Evolutionary conservation across 2,888 invertebrate genomes (phyloP).

Genomic region (Mesorhabditis sp.): DNA sequence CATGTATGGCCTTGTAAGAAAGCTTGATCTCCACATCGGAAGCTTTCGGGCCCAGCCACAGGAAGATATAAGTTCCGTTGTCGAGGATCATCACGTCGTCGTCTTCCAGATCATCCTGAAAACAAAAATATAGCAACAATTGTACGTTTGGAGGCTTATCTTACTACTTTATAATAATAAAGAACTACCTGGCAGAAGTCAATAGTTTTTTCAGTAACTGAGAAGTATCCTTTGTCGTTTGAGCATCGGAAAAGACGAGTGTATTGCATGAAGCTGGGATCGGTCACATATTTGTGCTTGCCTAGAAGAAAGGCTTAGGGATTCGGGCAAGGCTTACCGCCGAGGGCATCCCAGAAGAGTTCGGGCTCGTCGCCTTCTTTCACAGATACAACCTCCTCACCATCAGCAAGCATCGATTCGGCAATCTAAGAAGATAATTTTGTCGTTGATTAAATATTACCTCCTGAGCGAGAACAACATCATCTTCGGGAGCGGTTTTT

Average conservation of each 20-base stretch:
- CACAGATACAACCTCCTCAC: conserved; percentile 43
- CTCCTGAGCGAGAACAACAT: conserved; percentile 24
- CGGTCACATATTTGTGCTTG: conserved; percentile 56
- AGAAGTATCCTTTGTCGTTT: conserved; percentile 98
- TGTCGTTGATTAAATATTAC: conserved; percentile 11
- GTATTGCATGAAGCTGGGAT: conserved; percentile 85
- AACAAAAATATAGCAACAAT: conserved; percentile 14
- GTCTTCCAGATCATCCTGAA: conserved; percentile 91
- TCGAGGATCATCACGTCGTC: conserved; percentile 99
- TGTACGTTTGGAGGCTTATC: not conserved
- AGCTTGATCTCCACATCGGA: conserved; percentile 98
- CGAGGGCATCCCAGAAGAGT: conserved; percentile 49
- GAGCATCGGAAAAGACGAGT: conserved; percentile 94
- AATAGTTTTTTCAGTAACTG: conserved; percentile 95
- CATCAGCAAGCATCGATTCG: conserved; percentile 42
- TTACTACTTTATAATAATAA: conserved; percentile 9
- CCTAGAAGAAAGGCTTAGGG: not conserved
- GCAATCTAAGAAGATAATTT: conserved; percentile 40
- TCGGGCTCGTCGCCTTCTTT: conserved; percentile 52
- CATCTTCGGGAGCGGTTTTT: conserved; percentile 24
- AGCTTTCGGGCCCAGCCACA: conserved; percentile 93
- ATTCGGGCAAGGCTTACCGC: conserved; percentile 39
- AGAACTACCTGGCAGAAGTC: conserved; percentile 83
- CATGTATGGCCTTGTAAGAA: conserved; percentile 94
- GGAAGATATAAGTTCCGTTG: conserved; percentile 92